Evolutionary conservation across 2,797 vertebrate genomes (phyloP), one percentile per base, ranked within the genome.

Genomic region (Danio tinwini): DNA sequence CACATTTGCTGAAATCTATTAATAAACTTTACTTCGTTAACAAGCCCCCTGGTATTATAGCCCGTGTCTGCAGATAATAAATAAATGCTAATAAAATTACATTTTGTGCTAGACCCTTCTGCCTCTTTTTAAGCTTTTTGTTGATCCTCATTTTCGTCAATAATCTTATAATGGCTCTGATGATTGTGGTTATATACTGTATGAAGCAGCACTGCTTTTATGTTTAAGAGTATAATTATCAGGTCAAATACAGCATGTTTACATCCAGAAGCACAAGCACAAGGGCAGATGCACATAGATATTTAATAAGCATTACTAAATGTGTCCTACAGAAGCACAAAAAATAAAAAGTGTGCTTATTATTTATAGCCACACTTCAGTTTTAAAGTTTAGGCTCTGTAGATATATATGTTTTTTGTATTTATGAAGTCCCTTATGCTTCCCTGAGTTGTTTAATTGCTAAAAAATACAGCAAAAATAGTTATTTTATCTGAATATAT

Each of bases 121-220:
- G 64, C 19, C 2, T 61, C 50, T 55, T 52, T 86, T 69, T 82
- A 39, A 40, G 40, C 67, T 70, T 78, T 81, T 65, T 74, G n/a
- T 72, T 73, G 37, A 80, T 45, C 67, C 58, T 73, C 71, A 42
- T 65, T 49, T 13, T 44, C 68, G 40, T 29, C 53, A 62, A 12
- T 17, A 47, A 78, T 74, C 19, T 80, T 47, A 62, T 21, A 62
- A 59, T 69, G 16, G 44, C 53, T 64, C 50, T 59, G 75, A 82
- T 64, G 58, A 49, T 40, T 19, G 42, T 40, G 65, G 61, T 50
- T 37, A 67, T 78, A 69, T 39, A 17, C 14, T 52, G 5, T 58
- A 56, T 39, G 40, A 65, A 74, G 44, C 37, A 49, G 49, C 44
- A 16, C 53, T 52, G 12, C 45, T n/a, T 44, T 44, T 13, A n/a